Evolutionary conservation across 2,113 vertebrate species (phyloP), one percentile per base, ranked within the genome.

Genomic region (Anser brachyrhynchus): DNA sequence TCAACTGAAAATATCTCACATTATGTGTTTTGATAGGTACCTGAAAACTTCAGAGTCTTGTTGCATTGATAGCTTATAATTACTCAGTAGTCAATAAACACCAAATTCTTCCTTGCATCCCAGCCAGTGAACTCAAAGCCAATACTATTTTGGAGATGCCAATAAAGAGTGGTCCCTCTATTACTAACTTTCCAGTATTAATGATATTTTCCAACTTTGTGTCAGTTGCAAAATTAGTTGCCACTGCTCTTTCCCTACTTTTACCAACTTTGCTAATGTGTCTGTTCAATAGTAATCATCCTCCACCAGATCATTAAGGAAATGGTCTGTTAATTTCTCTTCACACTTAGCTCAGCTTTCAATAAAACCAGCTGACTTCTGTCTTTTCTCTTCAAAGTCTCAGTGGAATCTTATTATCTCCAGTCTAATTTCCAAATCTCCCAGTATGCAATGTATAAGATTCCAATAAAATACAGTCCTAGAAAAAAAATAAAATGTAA

Each of bases 251-350:
- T 94, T 87, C 90, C 70, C 23, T 73, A 11, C 69, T 88, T 87
- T 64, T 77, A 73, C 1, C 11, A 86, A 54, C 49, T 95, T 86
- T 67, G 35, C 31, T 92, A 92, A 94, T 58, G 54, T 94, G 73
- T 88, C 82, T 88, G 39, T 87, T 96, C 82, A 90, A 83, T 66
- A 88, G 54, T 16, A 51, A 92, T 94, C 82, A 80, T 58, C 55
- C 75, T 88, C 61, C 41, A 90, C 23, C 23, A 86, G 67, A 83
- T 93, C 85, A 83, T 83, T 92, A 95, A 83, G 55, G 87, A 94
- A 94, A 93, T 22, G 11, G 35, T 49, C 67, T 70, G 37, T 54
- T 93, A 86, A 90, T 93, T 94, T 90, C 44, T 77, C 35, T 82
- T 93, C 74, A 88, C 26, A 62, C 15, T 4, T 70, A 83, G 82